phyloP scores from a whole-genome alignment of 1,140 invertebrate genomes.

The Amphibalanus amphitrite region DNA sequence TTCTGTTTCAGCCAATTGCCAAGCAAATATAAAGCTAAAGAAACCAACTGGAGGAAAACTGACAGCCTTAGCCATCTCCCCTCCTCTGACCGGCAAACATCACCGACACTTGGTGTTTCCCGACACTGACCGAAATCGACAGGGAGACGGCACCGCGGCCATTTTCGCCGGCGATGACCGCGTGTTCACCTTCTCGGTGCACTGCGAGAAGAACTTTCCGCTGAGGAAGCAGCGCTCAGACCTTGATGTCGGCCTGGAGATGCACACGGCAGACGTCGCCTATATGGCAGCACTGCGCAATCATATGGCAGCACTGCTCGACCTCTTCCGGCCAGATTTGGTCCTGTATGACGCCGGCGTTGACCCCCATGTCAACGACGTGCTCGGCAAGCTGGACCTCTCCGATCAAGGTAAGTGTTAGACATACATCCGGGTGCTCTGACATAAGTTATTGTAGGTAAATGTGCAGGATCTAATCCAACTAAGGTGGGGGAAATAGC shows the following conservation, averaged over 20 bases:
- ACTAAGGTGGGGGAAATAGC: too few relatives aligned
- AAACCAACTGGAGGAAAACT: too few relatives aligned
- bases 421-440: too few relatives aligned
- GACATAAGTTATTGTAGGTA: too few relatives aligned
- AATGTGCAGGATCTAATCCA: too few relatives aligned
- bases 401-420: slow-evolving; percentile 23
- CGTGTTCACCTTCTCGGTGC: slow-evolving; percentile 26
- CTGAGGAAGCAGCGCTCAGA: slow-evolving; percentile 24
- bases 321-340: slow-evolving; percentile 23
- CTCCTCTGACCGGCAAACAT: too few relatives aligned
- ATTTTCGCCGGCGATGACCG: slow-evolving; percentile 21
- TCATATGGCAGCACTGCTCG: slow-evolving; percentile 20
- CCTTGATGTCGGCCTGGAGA: slow-evolving; percentile 22
- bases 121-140: too few relatives aligned
- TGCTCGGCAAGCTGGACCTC: slow-evolving; percentile 23
- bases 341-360: slow-evolving; percentile 26
- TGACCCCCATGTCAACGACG: slow-evolving; percentile 24
- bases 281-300: slow-evolving; percentile 18
- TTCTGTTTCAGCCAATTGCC: too few relatives aligned
- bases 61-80: too few relatives aligned
- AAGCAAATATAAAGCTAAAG: too few relatives aligned
- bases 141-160: slow-evolving; percentile 26
- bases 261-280: slow-evolving; percentile 16
- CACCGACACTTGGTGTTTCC: too few relatives aligned
- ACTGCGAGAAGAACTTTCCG: slow-evolving; percentile 25